A percentile compares a stretch with the other conserved stretches of the same genome.
phyloP scores from a whole-genome alignment of 2,888 invertebrate species.

The Drosophila koepferae region DNA sequence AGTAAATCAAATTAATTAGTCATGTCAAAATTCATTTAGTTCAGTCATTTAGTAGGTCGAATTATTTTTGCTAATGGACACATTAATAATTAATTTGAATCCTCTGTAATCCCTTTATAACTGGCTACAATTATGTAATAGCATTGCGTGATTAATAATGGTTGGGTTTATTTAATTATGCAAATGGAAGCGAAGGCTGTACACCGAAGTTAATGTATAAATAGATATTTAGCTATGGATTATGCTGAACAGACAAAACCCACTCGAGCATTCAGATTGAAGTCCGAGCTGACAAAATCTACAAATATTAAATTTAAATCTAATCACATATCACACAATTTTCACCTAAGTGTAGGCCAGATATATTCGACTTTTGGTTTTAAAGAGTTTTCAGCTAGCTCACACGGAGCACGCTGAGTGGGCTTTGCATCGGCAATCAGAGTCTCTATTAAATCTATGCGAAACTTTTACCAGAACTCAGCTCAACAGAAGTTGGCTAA shows the following conservation, averaged over 20 bases:
- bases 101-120: conserved; percentile 22
- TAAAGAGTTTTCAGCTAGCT: conserved; percentile 26
- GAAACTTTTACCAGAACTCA: conserved; percentile 51
- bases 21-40: conserved; percentile 51
- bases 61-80: conserved; percentile 33
- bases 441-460: conserved; percentile 53
- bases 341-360: conserved; percentile 16
- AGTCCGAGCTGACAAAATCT: not conserved
- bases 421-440: conserved; percentile 51
- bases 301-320: not conserved
- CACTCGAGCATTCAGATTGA: not conserved
- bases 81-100: conserved; percentile 37
- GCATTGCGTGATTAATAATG: conserved; percentile 11
- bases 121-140: conserved; percentile 10
- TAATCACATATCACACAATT: not conserved
- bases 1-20: conserved; percentile 46
- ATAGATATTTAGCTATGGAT: not conserved
- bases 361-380: not conserved
- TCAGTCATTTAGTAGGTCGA: conserved; percentile 14
- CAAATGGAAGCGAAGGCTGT: not conserved
- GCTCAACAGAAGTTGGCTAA: conserved; percentile 60
- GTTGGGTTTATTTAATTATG: conserved; percentile 3
- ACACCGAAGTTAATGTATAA: not conserved
- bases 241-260: not conserved
- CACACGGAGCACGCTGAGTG: conserved; percentile 18